phyloP scores from a whole-genome alignment of 1,140 invertebrate species.

The Scaptomyza graminum region DNA sequence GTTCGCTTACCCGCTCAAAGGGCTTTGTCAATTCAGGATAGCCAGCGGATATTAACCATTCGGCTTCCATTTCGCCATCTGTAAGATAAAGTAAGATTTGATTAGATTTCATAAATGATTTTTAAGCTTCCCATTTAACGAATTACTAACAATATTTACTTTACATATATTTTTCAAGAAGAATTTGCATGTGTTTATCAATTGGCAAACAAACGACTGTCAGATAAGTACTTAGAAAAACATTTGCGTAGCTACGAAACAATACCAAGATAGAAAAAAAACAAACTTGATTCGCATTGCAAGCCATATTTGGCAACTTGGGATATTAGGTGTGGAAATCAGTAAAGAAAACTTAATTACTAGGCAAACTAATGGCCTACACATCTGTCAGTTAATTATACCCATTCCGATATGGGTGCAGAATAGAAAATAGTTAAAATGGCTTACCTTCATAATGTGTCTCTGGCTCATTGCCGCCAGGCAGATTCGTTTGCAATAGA shows the following conservation, averaged over 20 bases:
- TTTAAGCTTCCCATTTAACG: too few species aligned
- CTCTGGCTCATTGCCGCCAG: slow-evolving; percentile 70
- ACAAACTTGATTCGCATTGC: not conserved
- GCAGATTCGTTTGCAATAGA: slow-evolving; percentile 69
- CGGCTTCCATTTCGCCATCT: slow-evolving; percentile 83
- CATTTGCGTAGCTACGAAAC: too few species aligned
- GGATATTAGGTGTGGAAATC: slow-evolving; percentile 1
- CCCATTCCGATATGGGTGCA: not conserved
- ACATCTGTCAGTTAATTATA: not conserved
- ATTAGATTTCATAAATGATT: too few species aligned
- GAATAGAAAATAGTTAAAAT: not conserved
- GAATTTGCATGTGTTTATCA: too few species aligned
- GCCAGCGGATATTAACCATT: slow-evolving; percentile 79
- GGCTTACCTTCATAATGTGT: slow-evolving; percentile 75
- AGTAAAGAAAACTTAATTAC: not conserved
- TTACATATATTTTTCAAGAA: too few species aligned
- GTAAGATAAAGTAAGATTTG: not conserved
- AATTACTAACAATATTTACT: too few species aligned
- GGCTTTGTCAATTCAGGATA: slow-evolving; percentile 82
- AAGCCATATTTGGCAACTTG: not conserved
- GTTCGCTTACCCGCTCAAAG: slow-evolving; percentile 71
- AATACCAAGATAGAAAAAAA: not conserved
- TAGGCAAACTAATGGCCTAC: not conserved
- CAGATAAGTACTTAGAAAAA: too few species aligned
- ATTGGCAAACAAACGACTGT: too few species aligned